A percentile compares a stretch with the other conserved stretches of the same genome.
phyloP scores from a whole-genome alignment of 2,113 vertebrate genomes.

The Aythya baeri region DNA sequence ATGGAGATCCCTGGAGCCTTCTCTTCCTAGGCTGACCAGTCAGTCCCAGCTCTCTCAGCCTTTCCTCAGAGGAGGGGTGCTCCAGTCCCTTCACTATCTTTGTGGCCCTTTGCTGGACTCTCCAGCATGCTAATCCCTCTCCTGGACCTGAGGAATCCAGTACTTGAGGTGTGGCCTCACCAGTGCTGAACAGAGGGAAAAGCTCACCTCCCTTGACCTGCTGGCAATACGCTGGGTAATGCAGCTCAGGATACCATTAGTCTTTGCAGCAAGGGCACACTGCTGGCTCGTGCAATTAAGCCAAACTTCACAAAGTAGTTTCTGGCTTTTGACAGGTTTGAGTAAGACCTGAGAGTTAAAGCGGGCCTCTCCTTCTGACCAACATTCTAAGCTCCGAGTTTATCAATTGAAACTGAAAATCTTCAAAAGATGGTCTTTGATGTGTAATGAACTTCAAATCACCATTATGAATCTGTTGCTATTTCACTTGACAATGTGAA shows the following conservation, averaged over 20 bases:
- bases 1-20: neutral
- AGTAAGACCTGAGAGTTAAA: neutral
- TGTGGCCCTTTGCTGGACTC: neutral
- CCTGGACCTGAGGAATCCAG: neutral
- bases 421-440: neutral
- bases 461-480: neutral
- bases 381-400: neutral
- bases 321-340: neutral
- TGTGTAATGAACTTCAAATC: neutral
- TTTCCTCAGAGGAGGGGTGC: too few species aligned
- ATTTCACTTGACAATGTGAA: neutral
- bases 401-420: neutral
- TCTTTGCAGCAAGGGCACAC: neutral
- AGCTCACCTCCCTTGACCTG: neutral
- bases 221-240: neutral
- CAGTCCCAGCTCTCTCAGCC: too few species aligned
- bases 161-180: neutral
- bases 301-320: neutral
- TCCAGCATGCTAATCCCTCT: neutral
- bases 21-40: neutral
- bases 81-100: too few species aligned
- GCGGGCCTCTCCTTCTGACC: neutral
- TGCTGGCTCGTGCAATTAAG: neutral
- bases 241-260: neutral
- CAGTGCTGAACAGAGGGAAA: neutral